These are phyloP conservation scores for Dasypus novemcinctus DNA, from an alignment of 2,113 vertebrate genomes.

Conservation along the genomic window DNA sequence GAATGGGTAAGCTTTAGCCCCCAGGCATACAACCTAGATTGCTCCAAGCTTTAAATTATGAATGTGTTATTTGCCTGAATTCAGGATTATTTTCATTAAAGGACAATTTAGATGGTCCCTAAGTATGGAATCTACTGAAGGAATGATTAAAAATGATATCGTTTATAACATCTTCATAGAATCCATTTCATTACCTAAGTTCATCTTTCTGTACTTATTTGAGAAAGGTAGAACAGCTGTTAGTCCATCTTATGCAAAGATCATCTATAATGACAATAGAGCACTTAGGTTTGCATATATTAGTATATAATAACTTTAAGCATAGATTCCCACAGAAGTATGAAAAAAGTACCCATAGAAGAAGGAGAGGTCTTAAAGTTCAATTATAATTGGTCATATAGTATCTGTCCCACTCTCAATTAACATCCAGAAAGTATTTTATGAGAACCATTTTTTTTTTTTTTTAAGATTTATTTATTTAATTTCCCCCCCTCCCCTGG, in stretches of 20 bases:
- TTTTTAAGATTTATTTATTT: too few relatives aligned
- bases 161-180: not conserved
- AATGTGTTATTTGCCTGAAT: not conserved
- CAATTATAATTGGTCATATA: not conserved
- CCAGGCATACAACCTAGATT: not conserved
- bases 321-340: not conserved
- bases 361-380: not conserved
- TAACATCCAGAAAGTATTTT: not conserved
- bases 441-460: not conserved
- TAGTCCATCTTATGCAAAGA: not conserved
- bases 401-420: not conserved
- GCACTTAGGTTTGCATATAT: not conserved
- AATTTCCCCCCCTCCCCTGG: too few relatives aligned
- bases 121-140: not conserved
- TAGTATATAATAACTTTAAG: not conserved
- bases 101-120: not conserved
- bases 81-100: not conserved
- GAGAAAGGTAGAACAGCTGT: not conserved
- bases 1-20: slow-evolving; percentile 85
- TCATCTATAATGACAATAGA: not conserved
- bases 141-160: not conserved
- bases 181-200: not conserved
- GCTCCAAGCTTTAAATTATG: not conserved
- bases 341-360: not conserved
- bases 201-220: not conserved